Percentiles rank a stretch among this genome's conserved stretches.
Conservation (phyloP, 2,888 invertebrate genomes). For the Lochmaea crataegi region DNA sequence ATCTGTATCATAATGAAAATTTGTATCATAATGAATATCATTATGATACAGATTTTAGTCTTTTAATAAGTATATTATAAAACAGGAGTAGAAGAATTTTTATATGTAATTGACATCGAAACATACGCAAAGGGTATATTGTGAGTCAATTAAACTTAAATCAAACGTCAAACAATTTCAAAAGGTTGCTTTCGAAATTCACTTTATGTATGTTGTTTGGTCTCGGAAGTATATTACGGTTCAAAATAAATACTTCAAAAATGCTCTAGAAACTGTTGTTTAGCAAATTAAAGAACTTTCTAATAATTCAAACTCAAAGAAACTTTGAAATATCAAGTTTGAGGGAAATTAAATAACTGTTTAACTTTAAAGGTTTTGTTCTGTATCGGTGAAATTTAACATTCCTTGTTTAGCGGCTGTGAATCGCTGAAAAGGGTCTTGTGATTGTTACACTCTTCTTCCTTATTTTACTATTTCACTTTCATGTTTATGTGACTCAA, state of each 20-base stretch:
- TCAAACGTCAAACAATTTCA: too few species aligned
- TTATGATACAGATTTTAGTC: too few species aligned
- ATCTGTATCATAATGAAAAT: too few species aligned
- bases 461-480: slow-evolving; percentile 53
- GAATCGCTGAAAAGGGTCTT: slow-evolving; percentile 20
- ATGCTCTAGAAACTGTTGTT: neutral
- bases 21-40: too few species aligned
- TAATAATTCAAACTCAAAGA: neutral
- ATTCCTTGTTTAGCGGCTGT: neutral
- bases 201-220: neutral
- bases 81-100: too few species aligned
- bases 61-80: too few species aligned
- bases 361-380: neutral
- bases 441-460: slow-evolving; percentile 37
- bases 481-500: slow-evolving; percentile 53
- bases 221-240: neutral
- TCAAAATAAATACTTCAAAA: neutral
- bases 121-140: too few species aligned
- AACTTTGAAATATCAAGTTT: neutral
- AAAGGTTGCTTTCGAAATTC: too few species aligned
- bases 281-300: neutral
- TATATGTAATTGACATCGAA: too few species aligned
- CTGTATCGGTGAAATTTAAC: neutral
- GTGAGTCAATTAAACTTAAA: too few species aligned
- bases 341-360: neutral